Evolutionary conservation across 1,140 invertebrate genomes (phyloP).

Genomic region (Conus ventricosus): DNA sequence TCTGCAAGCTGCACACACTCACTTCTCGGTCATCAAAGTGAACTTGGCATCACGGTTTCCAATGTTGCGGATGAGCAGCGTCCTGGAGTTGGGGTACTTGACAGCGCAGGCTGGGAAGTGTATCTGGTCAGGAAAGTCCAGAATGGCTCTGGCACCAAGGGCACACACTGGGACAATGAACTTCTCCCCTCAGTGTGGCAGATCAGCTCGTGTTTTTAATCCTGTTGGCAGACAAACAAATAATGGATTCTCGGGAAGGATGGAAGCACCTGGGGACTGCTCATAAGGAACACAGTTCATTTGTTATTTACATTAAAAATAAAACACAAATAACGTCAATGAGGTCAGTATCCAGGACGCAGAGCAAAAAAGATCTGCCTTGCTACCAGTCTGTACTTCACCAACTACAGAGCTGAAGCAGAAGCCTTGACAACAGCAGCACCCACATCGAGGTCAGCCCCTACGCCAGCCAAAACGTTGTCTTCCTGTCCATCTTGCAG

Average conservation of each 20-base stretch:
- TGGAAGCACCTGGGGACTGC: not conserved
- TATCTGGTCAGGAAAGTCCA: slow-evolving; percentile 75
- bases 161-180: slow-evolving; percentile 74
- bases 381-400: no score
- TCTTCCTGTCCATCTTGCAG: no score
- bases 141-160: slow-evolving; percentile 73
- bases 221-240: slow-evolving; percentile 58
- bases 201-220: slow-evolving; percentile 74
- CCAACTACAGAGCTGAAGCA: no score
- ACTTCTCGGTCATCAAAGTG: slow-evolving; percentile 68
- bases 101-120: slow-evolving; percentile 72
- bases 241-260: not conserved
- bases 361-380: no score
- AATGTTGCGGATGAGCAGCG: slow-evolving; percentile 74
- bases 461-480: no score
- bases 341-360: no score
- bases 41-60: slow-evolving; percentile 74
- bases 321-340: not conserved
- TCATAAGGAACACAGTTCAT: not conserved
- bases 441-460: no score
- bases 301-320: not conserved
- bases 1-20: slow-evolving; percentile 22
- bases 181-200: slow-evolving; percentile 75
- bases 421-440: no score
- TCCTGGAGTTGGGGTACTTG: slow-evolving; percentile 70